A percentile compares a stretch with the other conserved stretches of the same genome.
phyloP scores from a whole-genome alignment of 2,113 vertebrate species.

The Cephalopterus ornatus region DNA sequence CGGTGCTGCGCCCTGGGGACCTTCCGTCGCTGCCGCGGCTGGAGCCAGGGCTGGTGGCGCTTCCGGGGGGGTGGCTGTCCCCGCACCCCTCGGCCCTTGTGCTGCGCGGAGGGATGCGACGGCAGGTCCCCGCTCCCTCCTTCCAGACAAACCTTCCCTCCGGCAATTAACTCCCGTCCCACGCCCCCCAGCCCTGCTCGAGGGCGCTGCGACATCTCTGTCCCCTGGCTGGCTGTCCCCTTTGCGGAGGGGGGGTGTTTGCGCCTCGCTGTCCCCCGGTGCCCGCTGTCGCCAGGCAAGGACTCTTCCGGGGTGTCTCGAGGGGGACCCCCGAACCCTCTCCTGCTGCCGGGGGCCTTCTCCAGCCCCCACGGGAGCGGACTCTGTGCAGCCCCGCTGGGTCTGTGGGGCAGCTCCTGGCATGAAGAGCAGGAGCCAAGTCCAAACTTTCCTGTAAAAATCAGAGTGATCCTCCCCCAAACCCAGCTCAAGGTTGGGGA shows the following conservation, averaged over 20 bases:
- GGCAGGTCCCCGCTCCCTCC: rapidly evolving
- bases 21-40: rapidly evolving
- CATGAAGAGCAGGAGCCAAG: rapidly evolving
- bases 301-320: rapidly evolving
- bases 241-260: no score
- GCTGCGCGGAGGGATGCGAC: rapidly evolving
- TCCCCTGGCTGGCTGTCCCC: not conserved
- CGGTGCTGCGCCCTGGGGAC: rapidly evolving
- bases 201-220: rapidly evolving
- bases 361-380: not conserved
- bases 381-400: rapidly evolving
- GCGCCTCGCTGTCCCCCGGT: not conserved
- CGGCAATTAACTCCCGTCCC: not conserved
- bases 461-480: rapidly evolving
- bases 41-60: not conserved
- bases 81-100: rapidly evolving
- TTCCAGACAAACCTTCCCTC: rapidly evolving
- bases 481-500: not conserved
- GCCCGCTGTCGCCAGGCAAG: not conserved
- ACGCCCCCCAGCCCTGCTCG: rapidly evolving
- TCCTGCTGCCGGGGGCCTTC: not conserved
- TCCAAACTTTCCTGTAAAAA: not conserved
- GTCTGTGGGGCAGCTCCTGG: not conserved
- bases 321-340: not conserved
- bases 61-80: not conserved